Evolutionary conservation across 2,888 invertebrate genomes (phyloP).

Genomic region (Lapara coniferarum): DNA sequence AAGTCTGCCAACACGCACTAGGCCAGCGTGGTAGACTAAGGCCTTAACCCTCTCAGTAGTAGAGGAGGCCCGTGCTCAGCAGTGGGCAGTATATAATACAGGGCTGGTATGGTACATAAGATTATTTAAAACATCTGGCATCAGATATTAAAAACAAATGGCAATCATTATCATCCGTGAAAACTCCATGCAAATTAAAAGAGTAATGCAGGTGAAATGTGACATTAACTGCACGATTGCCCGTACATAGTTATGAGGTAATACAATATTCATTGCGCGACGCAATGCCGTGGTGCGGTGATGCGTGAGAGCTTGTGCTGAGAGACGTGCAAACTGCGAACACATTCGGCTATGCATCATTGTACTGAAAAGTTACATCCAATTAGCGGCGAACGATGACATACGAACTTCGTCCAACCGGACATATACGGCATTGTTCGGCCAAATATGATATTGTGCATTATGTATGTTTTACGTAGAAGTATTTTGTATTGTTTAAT

Average conservation of each 20-base stretch:
- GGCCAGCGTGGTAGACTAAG: too few species aligned
- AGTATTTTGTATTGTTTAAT: background rate
- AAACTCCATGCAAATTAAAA: background rate
- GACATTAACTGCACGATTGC: constrained; percentile 22
- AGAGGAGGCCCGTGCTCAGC: too few species aligned
- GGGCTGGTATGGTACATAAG: too few species aligned
- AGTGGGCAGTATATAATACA: too few species aligned
- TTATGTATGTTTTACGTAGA: background rate
- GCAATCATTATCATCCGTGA: background rate
- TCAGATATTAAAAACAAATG: too few species aligned
- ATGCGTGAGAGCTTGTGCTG: constrained; percentile 53
- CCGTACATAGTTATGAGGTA: constrained; percentile 40
- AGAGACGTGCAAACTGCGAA: constrained; percentile 35
- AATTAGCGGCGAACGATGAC: constrained; percentile 75
- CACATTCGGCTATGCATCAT: constrained; percentile 49
- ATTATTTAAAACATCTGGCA: too few species aligned
- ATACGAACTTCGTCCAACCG: constrained; percentile 57
- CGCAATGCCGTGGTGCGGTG: constrained; percentile 46
- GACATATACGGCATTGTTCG: constrained; percentile 65
- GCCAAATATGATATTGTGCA: constrained; percentile 10
- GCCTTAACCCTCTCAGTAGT: too few species aligned
- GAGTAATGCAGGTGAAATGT: background rate
- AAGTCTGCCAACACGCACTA: too few species aligned
- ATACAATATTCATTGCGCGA: constrained; percentile 54
- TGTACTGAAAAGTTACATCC: constrained; percentile 73